These are phyloP conservation scores for Salvelinus namaycush DNA, from an alignment of 2,113 vertebrate species.

Conservation along the genomic window DNA sequence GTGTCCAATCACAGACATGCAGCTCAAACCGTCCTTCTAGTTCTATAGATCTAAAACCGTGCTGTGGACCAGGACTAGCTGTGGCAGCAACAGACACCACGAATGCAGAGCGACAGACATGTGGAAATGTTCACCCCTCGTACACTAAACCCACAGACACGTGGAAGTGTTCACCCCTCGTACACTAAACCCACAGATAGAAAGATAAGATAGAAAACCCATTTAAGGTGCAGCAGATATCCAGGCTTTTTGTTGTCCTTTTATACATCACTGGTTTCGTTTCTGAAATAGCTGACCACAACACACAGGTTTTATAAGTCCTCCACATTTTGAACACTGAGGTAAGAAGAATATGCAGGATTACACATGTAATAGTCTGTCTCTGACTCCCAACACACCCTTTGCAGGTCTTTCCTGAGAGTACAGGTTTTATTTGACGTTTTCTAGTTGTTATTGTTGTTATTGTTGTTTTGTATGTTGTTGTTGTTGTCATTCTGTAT, in stretches of 20 bases:
- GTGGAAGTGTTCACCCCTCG: constrained; percentile 46
- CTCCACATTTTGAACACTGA: constrained; percentile 81
- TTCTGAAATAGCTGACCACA: constrained; percentile 73
- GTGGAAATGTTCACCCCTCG: constrained; percentile 46
- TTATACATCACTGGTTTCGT: constrained; percentile 68
- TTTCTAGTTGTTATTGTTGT: constrained; percentile 48
- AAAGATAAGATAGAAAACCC: constrained; percentile 74
- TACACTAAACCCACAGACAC: constrained; percentile 53
- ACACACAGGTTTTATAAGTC: constrained; percentile 72
- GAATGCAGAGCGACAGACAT: constrained; percentile 43
- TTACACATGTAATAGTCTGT: constrained; percentile 68
- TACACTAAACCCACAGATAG: constrained; percentile 70
- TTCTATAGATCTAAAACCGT: constrained; percentile 38
- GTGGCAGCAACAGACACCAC: constrained; percentile 34
- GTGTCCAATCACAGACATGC: constrained; percentile 38
- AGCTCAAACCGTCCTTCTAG: constrained; percentile 43
- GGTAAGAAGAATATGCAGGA: constrained; percentile 81
- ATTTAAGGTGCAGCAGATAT: constrained; percentile 77
- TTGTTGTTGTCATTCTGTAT: no score
- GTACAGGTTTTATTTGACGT: constrained; percentile 48
- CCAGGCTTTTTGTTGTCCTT: constrained; percentile 69
- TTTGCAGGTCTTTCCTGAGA: constrained; percentile 30
- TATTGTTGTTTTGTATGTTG: no score
- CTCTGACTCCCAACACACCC: constrained; percentile 28
- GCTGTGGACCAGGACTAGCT: constrained; percentile 30